Evolutionary conservation across 2,797 vertebrate genomes (phyloP), one percentile per base, ranked within the genome.

Genomic region (Urocyon cinereoargenteus): DNA sequence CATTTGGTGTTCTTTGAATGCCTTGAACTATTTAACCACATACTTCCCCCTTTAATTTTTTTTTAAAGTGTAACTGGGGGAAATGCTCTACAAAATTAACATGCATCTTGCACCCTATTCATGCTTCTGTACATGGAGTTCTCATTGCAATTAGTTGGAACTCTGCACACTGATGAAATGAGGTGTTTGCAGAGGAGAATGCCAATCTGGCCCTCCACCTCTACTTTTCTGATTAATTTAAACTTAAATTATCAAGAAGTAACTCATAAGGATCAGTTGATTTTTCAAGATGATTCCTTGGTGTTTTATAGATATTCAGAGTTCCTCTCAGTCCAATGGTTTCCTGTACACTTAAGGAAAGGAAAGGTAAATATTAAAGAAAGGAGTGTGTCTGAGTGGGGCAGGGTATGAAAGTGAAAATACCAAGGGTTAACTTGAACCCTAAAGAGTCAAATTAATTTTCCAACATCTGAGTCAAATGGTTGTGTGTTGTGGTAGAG

Each of bases 1-100:
- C 77, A 90, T 96, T 97, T 97, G 70, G 86, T 90, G 90, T 90
- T 94, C 94, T 83, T 96, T 91, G 85, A 94, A 85, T 96, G 64
- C 97, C 92, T 97, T 97, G 88, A 97, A 98, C 97, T 97, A 96
- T 96, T 97, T 98, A 98, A 94, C 92, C 83, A 97, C 91, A 75
- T 61, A 95, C 70, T 96, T 94, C 40, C 59, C 53, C 84, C 83
- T 95, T 96, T 89, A 96, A 93, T 94, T 97, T 34, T 45, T 40
- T 45, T 45, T 45, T 45, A 19, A 19, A 72, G 81, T 51, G n/a
- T 94, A 97, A 96, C 55, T 97, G 79, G 93, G 92, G 77, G 73
- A 97, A 96, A 97, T 95, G 36, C 45, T 92, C 19, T 89, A 85
- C 40, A 94, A 91, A 97, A 97, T 98, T 97, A 98, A 96, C 94